phyloP scores from a whole-genome alignment of 2,797 vertebrate genomes.

The Muraenolepis orangiensis region DNA sequence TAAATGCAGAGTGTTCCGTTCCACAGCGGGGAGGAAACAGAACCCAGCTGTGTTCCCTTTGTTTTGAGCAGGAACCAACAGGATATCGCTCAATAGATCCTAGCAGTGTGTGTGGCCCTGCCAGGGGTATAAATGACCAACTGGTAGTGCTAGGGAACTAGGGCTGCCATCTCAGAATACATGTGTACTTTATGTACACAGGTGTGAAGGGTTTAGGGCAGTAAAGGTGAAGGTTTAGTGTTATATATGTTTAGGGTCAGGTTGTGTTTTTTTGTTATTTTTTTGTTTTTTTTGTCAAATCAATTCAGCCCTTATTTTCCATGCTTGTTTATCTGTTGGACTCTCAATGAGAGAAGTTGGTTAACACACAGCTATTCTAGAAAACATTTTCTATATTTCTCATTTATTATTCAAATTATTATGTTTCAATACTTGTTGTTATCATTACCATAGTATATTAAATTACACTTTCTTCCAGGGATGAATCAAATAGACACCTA shows the following conservation, averaged over 20 bases:
- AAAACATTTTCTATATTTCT: neutral
- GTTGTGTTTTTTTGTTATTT: too few species aligned
- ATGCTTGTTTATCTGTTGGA: neutral
- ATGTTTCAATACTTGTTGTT: neutral
- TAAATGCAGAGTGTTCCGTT: too few species aligned
- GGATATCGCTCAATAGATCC: neutral
- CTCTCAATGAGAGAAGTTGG: neutral
- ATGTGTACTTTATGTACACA: too few species aligned
- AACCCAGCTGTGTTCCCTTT: neutral
- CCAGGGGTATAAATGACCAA: too few species aligned
- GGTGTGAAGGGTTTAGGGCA: neutral
- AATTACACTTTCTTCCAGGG: neutral
- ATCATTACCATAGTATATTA: neutral
- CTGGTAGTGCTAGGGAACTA: too few species aligned
- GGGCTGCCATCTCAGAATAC: too few species aligned
- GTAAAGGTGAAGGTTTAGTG: neutral
- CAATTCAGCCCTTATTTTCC: neutral
- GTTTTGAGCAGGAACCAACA: neutral
- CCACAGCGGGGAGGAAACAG: neutral
- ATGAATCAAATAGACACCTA: neutral
- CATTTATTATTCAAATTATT: neutral
- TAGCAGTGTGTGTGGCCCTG: too few species aligned
- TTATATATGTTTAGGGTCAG: neutral
- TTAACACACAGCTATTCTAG: neutral
- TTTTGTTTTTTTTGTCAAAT: neutral